A percentile compares a stretch with the other conserved stretches of the same genome.
Evolutionary conservation across 2,797 vertebrate genomes (phyloP).

Genomic region (Cygnus olor): DNA sequence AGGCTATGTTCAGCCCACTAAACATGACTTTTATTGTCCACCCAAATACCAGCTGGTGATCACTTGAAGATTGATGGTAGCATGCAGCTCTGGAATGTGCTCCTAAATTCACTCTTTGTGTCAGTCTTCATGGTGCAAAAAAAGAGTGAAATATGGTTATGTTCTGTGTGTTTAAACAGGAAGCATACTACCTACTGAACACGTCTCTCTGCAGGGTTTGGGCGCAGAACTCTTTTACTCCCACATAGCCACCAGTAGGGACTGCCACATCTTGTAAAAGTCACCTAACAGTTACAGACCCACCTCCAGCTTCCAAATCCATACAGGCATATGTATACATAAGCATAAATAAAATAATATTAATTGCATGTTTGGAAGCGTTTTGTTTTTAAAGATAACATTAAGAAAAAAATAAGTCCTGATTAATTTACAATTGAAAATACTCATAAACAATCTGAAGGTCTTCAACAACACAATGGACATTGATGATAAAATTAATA

Average conservation of each 20-base stretch:
- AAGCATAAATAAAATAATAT: not conserved
- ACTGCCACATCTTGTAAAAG: not conserved
- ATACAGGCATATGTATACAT: not conserved
- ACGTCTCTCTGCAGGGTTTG: fast-evolving
- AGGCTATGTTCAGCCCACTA: not conserved
- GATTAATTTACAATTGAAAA: not conserved
- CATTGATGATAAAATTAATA: not conserved
- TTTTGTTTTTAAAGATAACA: not conserved
- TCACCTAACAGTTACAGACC: not conserved
- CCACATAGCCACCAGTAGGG: not conserved
- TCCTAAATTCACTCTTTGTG: slow-evolving; percentile 65
- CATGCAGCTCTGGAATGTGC: slow-evolving; percentile 60
- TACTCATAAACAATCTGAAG: not conserved
- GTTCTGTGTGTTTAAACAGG: slow-evolving; percentile 36
- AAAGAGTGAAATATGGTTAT: slow-evolving; percentile 26
- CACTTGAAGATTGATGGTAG: slow-evolving; percentile 64
- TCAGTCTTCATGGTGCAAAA: slow-evolving; percentile 1
- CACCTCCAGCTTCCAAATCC: not conserved
- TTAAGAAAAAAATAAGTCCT: not conserved
- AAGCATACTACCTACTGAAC: not conserved
- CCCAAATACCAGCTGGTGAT: slow-evolving; percentile 57
- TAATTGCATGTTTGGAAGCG: not conserved
- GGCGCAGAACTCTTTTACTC: not conserved
- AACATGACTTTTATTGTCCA: slow-evolving; percentile 56
- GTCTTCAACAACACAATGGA: not conserved